These are phyloP conservation scores for Channallabes apus DNA, from an alignment of 2,797 vertebrate genomes.

Conservation along the genomic window DNA sequence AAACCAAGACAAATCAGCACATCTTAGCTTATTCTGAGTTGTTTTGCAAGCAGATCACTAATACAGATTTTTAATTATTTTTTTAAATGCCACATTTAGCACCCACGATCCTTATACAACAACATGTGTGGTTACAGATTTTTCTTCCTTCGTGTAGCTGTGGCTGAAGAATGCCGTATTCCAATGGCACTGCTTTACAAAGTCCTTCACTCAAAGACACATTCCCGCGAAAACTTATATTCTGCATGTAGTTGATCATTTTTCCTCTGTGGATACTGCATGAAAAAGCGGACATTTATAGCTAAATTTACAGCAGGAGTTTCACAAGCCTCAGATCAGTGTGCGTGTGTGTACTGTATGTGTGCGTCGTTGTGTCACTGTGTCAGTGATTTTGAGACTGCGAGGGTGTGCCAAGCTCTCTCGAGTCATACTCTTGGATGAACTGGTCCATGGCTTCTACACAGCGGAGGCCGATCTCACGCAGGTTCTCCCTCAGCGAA, in stretches of 20 bases:
- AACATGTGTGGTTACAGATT: neutral
- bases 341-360: neutral
- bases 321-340: conserved; percentile 6
- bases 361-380: neutral
- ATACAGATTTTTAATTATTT: neutral
- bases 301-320: conserved; percentile 11
- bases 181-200: neutral
- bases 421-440: conserved; percentile 71
- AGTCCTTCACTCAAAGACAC: neutral
- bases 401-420: conserved; percentile 5
- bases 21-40: neutral
- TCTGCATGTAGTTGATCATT: neutral
- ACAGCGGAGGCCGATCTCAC: conserved; percentile 71
- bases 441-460: conserved; percentile 74
- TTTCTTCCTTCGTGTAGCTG: neutral
- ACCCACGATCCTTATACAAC: neutral
- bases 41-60: neutral
- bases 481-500: conserved; percentile 72
- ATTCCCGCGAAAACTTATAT: too few species aligned
- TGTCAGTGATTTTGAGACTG: neutral
- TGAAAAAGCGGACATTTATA: neutral
- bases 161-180: neutral
- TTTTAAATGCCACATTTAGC: neutral
- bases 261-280: neutral
- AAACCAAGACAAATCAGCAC: neutral